phyloP scores from a whole-genome alignment of 2,113 vertebrate genomes.

The Myodes glareolus region DNA sequence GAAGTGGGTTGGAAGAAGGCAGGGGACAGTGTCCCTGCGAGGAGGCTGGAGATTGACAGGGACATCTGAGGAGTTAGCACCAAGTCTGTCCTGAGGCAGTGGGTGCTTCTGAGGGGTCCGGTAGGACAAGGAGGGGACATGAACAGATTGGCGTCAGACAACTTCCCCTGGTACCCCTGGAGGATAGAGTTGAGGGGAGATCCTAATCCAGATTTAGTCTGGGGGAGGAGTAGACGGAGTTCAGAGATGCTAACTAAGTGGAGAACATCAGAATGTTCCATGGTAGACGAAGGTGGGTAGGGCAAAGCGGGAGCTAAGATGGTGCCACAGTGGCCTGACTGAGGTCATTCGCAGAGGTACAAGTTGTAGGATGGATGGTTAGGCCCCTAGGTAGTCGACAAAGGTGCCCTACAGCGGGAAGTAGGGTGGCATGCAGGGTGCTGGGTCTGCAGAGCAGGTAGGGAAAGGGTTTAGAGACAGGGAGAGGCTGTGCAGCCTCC shows the following conservation, averaged over 20 bases:
- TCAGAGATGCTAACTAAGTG: not conserved
- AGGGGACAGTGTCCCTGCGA: not conserved
- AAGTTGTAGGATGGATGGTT: not conserved
- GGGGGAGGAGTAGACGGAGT: too few relatives aligned
- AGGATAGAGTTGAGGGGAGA: not conserved
- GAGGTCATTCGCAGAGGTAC: not conserved
- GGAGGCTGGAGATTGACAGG: not conserved
- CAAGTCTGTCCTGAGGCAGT: not conserved
- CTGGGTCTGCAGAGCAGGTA: not conserved
- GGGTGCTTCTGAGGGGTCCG: not conserved
- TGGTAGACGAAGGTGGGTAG: not conserved
- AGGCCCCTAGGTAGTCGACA: not conserved
- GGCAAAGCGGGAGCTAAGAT: not conserved
- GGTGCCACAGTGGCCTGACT: not conserved
- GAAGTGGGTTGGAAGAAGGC: not conserved
- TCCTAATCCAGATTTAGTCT: too few relatives aligned
- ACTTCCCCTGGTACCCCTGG: not conserved
- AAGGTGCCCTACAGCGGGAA: not conserved
- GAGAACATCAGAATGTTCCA: not conserved
- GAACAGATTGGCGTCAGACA: not conserved
- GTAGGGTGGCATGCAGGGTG: too few relatives aligned
- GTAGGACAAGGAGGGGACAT: not conserved
- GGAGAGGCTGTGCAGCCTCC: accelerated
- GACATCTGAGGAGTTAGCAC: not conserved
- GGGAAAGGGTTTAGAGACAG: not conserved